A percentile compares a stretch with the other conserved stretches of the same genome.
phyloP scores from a whole-genome alignment of 2,113 vertebrate species.

The Dipodomys merriami region DNA sequence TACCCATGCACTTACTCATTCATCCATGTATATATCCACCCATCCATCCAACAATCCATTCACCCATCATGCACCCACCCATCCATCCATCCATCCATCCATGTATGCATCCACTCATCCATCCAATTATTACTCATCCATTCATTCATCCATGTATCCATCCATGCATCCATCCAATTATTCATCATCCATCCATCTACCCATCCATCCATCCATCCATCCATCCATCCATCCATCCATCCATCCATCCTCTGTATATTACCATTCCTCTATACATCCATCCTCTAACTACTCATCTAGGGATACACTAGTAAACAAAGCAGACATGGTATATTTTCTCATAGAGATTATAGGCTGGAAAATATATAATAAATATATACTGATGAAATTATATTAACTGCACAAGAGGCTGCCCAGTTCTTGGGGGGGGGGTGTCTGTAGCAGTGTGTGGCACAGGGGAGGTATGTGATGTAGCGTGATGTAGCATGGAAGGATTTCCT shows the following conservation, averaged over 20 bases:
- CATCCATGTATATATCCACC: no score
- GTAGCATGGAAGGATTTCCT: neutral
- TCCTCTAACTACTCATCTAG: neutral
- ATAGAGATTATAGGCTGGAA: neutral
- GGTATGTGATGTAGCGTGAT: neutral
- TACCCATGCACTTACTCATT: no score
- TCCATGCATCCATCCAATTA: neutral
- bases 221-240: neutral
- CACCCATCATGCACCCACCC: neutral
- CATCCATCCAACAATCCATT: no score
- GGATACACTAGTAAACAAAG: neutral
- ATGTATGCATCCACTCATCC: no score
- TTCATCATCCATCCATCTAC: neutral
- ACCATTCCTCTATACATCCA: neutral
- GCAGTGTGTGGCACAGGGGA: neutral
- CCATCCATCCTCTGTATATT: neutral
- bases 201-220: neutral
- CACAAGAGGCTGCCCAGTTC: neutral
- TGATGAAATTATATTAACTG: neutral
- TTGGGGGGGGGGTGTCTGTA: neutral
- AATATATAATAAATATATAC: neutral
- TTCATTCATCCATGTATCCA: neutral
- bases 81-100: neutral
- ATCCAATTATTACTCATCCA: no score
- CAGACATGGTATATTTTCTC: neutral